phyloP scores from a whole-genome alignment of 2,113 vertebrate genomes.

The Aegypius monachus region DNA sequence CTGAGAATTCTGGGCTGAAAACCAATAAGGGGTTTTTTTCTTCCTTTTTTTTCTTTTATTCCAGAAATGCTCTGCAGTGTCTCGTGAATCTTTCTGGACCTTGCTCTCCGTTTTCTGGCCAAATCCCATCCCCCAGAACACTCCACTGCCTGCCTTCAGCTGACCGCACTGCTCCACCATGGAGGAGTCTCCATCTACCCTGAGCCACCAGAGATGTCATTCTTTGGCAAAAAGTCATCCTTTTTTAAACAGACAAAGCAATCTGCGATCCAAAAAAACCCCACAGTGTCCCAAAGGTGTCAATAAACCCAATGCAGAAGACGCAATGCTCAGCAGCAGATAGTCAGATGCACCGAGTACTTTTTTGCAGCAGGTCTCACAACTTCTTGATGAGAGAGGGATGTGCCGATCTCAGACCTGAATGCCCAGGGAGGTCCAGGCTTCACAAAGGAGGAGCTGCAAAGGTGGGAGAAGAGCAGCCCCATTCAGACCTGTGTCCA shows the following conservation, averaged over 20 bases:
- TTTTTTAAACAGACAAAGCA: background rate
- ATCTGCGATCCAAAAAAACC: background rate
- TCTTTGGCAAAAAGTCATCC: background rate
- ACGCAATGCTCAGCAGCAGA: background rate
- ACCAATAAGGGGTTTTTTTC: fast-evolving
- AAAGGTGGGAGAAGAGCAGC: background rate
- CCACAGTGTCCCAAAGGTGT: background rate
- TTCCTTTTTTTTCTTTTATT: background rate
- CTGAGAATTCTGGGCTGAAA: background rate
- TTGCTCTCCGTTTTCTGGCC: background rate
- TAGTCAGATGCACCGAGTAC: background rate
- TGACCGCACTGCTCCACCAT: background rate
- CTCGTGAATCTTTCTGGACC: background rate
- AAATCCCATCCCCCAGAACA: background rate
- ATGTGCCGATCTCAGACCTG: background rate
- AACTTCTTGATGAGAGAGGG: background rate
- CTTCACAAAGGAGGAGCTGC: background rate
- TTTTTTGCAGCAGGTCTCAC: background rate
- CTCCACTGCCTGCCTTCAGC: background rate
- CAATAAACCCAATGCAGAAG: background rate
- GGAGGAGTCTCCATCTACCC: background rate
- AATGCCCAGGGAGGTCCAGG: background rate
- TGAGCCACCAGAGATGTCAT: background rate
- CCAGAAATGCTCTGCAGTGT: background rate
- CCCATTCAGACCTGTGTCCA: background rate